phyloP scores from a whole-genome alignment of 2,888 invertebrate species.

The Polydrusus tereticollis region DNA sequence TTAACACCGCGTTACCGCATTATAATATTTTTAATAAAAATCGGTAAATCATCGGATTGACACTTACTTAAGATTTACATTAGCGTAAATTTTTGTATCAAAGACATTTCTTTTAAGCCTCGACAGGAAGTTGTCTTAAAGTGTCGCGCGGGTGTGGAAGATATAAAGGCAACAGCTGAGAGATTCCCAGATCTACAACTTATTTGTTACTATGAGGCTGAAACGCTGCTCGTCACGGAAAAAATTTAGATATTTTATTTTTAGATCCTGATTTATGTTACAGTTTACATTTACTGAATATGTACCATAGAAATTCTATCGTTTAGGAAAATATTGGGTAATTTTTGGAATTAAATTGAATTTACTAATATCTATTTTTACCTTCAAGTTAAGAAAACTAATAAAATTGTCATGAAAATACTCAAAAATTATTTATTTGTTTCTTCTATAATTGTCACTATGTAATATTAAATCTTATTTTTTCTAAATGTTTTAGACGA shows the following conservation, averaged over 20 bases:
- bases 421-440: too few species aligned
- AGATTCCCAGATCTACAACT: constrained; percentile 35
- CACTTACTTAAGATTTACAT: constrained; percentile 47
- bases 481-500: too few species aligned
- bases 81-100: constrained; percentile 49
- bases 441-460: too few species aligned
- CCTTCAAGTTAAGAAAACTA: too few species aligned
- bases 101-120: constrained; percentile 46
- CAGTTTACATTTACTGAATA: constrained; percentile 12
- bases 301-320: background rate
- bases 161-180: constrained; percentile 58
- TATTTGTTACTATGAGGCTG: constrained; percentile 34
- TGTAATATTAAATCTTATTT: too few species aligned
- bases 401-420: too few species aligned
- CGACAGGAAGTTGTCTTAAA: constrained; percentile 50
- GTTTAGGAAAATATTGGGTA: background rate
- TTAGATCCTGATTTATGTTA: constrained; percentile 18
- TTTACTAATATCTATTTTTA: too few species aligned
- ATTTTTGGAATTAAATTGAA: too few species aligned
- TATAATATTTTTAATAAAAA: constrained; percentile 20
- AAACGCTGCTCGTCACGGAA: constrained; percentile 26
- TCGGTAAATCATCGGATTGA: constrained; percentile 37
- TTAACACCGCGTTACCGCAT: background rate
- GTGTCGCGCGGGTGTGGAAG: constrained; percentile 50
- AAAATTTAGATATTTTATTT: constrained; percentile 27